Conservation (phyloP, 2,113 vertebrate genomes). For the Maccullochella peelii region DNA sequence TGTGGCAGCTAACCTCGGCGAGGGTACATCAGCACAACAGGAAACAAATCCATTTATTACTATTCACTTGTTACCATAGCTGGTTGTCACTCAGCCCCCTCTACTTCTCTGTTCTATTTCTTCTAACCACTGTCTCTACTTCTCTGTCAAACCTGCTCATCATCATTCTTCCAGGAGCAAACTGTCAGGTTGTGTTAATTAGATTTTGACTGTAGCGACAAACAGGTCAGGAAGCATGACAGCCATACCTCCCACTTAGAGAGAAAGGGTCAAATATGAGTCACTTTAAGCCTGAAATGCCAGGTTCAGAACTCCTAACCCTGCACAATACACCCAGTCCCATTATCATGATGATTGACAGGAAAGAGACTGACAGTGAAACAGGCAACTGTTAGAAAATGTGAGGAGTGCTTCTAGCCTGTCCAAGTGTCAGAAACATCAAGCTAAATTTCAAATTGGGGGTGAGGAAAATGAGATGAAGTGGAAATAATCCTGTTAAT, state of each 20-base stretch:
- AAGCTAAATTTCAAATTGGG: conserved; percentile 7
- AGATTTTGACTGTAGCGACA: conserved; percentile 46
- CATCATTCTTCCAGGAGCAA: conserved; percentile 65
- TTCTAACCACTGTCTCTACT: conserved; percentile 12
- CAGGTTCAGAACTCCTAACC: conserved; percentile 42
- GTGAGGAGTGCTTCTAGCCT: conserved; percentile 11
- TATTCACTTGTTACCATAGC: not conserved
- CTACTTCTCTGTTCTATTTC: not conserved
- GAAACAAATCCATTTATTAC: not conserved
- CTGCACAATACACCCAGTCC: conserved; percentile 3
- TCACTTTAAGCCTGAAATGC: conserved; percentile 55
- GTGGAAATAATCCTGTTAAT: conserved; percentile 37
- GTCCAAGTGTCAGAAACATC: conserved; percentile 55
- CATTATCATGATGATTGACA: conserved; percentile 52
- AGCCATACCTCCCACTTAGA: conserved; percentile 52
- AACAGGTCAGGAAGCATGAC: conserved; percentile 28
- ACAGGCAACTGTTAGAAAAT: conserved; percentile 29
- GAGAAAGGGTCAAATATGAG: conserved; percentile 62
- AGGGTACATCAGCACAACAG: not conserved
- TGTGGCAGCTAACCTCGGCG: not conserved
- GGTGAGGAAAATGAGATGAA: conserved; percentile 15
- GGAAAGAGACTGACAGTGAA: conserved; percentile 45
- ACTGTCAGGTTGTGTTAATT: conserved; percentile 68
- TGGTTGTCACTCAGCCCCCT: not conserved
- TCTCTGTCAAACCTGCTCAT: conserved; percentile 59